Percentiles rank a stretch among this genome's conserved stretches.
Conservation (phyloP, 2,797 vertebrate species). For the Sandelia bainsii region DNA sequence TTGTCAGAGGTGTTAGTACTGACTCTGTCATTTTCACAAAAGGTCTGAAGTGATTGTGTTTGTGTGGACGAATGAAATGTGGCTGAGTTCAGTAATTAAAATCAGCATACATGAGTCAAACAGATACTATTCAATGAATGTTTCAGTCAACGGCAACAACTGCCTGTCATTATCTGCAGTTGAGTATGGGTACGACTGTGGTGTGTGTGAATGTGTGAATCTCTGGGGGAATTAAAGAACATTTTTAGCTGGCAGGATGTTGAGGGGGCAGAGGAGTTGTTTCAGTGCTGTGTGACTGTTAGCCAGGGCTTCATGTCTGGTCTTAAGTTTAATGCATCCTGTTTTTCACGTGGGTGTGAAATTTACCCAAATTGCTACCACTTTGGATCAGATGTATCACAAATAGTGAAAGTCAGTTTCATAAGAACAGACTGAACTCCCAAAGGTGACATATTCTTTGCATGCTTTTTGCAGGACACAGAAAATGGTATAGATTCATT, state of each 20-base stretch:
- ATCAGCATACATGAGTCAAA: constrained; percentile 40
- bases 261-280: constrained; percentile 3
- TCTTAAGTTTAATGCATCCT: constrained; percentile 47
- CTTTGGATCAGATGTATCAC: background rate
- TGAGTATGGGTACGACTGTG: background rate
- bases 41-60: background rate
- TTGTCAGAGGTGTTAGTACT: background rate
- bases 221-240: constrained; percentile 3
- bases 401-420: background rate
- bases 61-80: background rate
- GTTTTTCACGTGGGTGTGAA: constrained; percentile 53
- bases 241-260: constrained; percentile 55
- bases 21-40: constrained; percentile 5
- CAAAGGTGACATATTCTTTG: background rate
- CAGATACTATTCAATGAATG: background rate
- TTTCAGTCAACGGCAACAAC: constrained; percentile 40
- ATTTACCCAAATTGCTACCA: constrained; percentile 1
- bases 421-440: background rate
- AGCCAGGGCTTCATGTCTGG: background rate
- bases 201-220: background rate
- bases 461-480: background rate
- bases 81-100: background rate
- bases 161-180: constrained; percentile 17
- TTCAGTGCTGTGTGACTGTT: constrained; percentile 23
- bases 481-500: background rate